Evolutionary conservation across 2,888 invertebrate species (phyloP), one percentile per base, ranked within the genome.

Genomic region (Lymantria dispar): DNA sequence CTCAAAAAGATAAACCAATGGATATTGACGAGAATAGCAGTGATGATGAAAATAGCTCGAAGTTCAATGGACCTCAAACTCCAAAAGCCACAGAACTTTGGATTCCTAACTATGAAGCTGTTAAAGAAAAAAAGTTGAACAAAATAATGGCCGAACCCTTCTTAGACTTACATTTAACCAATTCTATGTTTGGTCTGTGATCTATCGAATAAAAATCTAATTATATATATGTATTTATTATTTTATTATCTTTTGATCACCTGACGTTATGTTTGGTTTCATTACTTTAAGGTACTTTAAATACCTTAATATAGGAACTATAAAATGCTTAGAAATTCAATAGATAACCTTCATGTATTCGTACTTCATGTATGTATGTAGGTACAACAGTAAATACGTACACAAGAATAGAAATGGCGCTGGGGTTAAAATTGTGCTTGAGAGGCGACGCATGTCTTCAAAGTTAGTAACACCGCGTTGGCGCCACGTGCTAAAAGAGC

Each of bases 101-200:
- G 89, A 81, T 83, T 0, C 78, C 85, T 0, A 88, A 91, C 48
- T 85, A 87, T 42, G 87, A 87, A 41, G 78, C 80, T 30, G 76
- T 92, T 0, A 86, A 92, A 61, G 89, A 92, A 57, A 92, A 92
- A 60, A 80, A 87, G 53, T 63, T 87, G 0, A 74, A 72, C 22
- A 89, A 83, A 80, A 78, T 92, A 13, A 70, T 78, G 38, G 76
- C 74, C 41, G 78, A 80, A 64, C 78, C 83, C 1, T 74, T 85
- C 45, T 62, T 88, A 53, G 82, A 87, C 49, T 67, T 75, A 48
- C 70, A 83, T 47, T 67, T 76, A 12, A 82, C 84, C 0, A 70
- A 72, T 48, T 51, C 69, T 10, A 67, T 90, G 53, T 87, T 89
- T 52, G 78, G 75, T 40, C 58, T 80, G 13, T 75, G 69, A 68